Percentiles rank a stretch among this genome's conserved stretches.
Evolutionary conservation across 2,888 invertebrate genomes (phyloP).

Genomic region (Microctonus brassicae): DNA sequence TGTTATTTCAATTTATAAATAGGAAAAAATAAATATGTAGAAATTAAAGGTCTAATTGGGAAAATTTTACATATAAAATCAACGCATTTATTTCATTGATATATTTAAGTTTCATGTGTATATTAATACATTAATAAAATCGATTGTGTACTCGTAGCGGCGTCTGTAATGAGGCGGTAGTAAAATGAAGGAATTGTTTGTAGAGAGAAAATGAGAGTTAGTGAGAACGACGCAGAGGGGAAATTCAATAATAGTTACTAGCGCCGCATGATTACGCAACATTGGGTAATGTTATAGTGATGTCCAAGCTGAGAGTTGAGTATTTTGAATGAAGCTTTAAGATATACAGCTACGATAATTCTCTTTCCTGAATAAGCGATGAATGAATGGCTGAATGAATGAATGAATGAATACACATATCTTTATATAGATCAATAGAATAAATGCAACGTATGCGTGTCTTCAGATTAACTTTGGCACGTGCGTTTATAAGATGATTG

Average conservation of each 20-base stretch:
- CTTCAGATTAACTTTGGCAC: conserved; percentile 17
- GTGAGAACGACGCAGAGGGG: background rate
- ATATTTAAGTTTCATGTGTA: too few species aligned
- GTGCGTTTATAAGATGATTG: conserved; percentile 23
- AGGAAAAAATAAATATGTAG: too few species aligned
- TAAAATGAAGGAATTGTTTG: background rate
- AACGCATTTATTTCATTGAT: too few species aligned
- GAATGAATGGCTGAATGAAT: too few species aligned
- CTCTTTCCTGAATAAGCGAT: too few species aligned
- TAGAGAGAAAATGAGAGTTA: background rate
- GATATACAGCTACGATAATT: background rate
- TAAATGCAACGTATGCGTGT: conserved; percentile 8
- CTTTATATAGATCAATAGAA: too few species aligned
- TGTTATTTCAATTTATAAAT: too few species aligned
- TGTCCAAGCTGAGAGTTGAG: background rate
- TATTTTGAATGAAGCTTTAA: background rate
- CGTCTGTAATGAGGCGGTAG: background rate
- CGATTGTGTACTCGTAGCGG: background rate
- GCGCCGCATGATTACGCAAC: conserved; percentile 31
- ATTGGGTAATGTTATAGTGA: conserved; percentile 15
- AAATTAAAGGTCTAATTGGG: too few species aligned
- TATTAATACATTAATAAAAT: too few species aligned
- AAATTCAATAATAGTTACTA: conserved; percentile 27
- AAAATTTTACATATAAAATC: too few species aligned
- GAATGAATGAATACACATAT: too few species aligned